phyloP scores from a whole-genome alignment of 2,797 vertebrate genomes.

The Halcyon smyrnensis region DNA sequence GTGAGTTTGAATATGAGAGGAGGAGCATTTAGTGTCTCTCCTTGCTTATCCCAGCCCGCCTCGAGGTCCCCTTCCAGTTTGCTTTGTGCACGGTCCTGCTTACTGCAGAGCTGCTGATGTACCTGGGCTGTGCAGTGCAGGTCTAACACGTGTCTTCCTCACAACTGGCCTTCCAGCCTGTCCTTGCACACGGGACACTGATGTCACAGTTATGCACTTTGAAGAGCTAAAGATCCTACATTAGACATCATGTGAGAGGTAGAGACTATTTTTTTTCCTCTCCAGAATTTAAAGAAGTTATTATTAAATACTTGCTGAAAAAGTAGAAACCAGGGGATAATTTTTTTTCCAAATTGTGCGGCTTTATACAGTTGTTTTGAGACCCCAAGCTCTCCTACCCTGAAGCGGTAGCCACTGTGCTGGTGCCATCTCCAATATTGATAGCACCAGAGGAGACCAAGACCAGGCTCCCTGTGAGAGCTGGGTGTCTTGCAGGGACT shows the following conservation, averaged over 20 bases:
- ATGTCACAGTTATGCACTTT: accelerated
- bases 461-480: neutral
- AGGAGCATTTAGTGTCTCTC: neutral
- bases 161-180: neutral
- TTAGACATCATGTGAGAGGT: neutral
- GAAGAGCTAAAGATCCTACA: neutral
- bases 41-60: neutral
- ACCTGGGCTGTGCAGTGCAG: accelerated
- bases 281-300: neutral
- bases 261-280: neutral
- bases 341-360: neutral
- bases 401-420: neutral
- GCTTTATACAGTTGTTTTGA: neutral
- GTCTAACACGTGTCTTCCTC: accelerated
- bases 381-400: neutral
- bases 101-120: neutral
- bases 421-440: neutral
- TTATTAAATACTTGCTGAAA: neutral
- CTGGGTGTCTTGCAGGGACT: neutral
- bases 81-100: neutral
- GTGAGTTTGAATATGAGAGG: neutral
- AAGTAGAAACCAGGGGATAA: neutral
- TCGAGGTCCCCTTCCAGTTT: neutral
- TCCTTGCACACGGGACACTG: neutral
- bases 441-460: neutral